These are phyloP conservation scores for Lichenostomus cassidix DNA, from an alignment of 2,113 vertebrate species.

Conservation along the genomic window DNA sequence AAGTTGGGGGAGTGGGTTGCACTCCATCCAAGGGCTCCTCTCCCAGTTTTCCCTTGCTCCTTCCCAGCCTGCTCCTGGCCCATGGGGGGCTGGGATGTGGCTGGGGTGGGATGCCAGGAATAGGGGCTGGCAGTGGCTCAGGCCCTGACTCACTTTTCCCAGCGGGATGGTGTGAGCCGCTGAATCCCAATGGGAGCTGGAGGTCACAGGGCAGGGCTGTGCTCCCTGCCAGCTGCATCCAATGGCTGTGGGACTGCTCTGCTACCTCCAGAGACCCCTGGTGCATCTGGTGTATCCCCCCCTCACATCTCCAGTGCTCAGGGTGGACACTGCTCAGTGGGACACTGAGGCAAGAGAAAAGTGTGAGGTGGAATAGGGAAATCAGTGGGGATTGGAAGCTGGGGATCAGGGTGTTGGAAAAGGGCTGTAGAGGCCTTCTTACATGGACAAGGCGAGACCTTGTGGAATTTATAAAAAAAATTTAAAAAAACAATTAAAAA, in stretches of 20 bases:
- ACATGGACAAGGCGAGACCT: not conserved
- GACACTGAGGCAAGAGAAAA: not conserved
- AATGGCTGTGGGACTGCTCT: not conserved
- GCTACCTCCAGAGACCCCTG: no score
- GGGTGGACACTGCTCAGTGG: not conserved
- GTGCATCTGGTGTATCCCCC: rapidly evolving
- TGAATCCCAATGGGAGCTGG: rapidly evolving
- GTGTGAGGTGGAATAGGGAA: not conserved
- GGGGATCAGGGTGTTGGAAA: no score
- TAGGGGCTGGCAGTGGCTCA: not conserved
- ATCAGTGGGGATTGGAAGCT: not conserved
- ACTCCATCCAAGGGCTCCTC: not conserved
- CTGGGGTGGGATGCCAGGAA: not conserved
- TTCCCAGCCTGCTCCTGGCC: not conserved
- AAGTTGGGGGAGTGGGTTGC: no score
- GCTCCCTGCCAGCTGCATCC: not conserved
- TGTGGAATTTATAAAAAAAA: not conserved
- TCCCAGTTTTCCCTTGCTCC: not conserved
- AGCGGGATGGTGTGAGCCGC: rapidly evolving
- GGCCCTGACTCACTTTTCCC: not conserved
- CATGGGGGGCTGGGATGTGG: rapidly evolving
- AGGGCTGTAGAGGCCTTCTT: not conserved
- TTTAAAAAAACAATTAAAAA: no score
- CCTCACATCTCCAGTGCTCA: no score
- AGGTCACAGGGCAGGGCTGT: not conserved